These are phyloP conservation scores for Sitta carolinensis DNA, from an alignment of 2,797 vertebrate species.

Conservation along the genomic window DNA sequence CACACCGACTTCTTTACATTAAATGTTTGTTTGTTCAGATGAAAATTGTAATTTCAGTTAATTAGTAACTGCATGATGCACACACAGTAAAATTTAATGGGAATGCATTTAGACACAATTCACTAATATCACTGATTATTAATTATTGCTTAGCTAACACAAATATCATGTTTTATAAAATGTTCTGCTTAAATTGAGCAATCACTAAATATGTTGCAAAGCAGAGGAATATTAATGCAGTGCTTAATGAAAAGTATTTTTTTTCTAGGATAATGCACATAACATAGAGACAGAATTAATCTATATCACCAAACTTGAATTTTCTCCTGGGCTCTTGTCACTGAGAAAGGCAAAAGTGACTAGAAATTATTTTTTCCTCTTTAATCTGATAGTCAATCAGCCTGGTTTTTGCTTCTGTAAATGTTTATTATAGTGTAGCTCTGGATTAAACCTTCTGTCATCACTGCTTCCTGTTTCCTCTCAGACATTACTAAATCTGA, in stretches of 20 bases:
- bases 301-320: not conserved
- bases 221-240: not conserved
- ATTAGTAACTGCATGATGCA: not conserved
- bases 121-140: not conserved
- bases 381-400: not conserved
- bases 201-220: not conserved
- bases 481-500: not conserved
- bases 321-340: not conserved
- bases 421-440: not conserved
- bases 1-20: not conserved
- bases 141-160: constrained; percentile 32
- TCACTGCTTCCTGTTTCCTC: not conserved
- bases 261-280: not conserved
- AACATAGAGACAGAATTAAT: not conserved
- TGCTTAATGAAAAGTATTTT: not conserved
- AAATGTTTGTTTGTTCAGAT: not conserved
- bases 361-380: not conserved
- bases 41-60: constrained; percentile 14
- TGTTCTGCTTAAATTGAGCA: not conserved
- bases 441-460: not conserved
- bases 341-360: not conserved
- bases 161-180: not conserved
- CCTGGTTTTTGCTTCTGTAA: not conserved
- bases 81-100: not conserved
- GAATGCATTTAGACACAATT: not conserved